Base-by-base conservation (phyloP, 2,888 invertebrate genomes). In the Hermaeophaga mercurialis region DNA sequence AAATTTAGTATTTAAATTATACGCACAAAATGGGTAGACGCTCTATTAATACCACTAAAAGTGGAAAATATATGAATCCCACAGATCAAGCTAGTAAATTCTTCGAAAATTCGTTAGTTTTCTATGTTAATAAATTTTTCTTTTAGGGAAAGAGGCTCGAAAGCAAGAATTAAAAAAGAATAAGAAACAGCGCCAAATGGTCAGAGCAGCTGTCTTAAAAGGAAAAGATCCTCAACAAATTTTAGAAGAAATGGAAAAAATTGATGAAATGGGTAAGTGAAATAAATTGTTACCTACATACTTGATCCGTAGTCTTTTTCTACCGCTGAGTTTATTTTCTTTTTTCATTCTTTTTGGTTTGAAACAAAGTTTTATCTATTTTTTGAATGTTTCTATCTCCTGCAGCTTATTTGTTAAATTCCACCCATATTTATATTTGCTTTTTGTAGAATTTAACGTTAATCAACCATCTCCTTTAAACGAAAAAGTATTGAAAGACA, bases 61-160 rank as follows among this genome's bases (percentile, higher is more conserved):
- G 96, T 94, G 98, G 98, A 78, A 97, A 97, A 86, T 97, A 95
- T 73, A 98, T 99, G 97, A 99, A 99, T 80, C 98, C 98, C 33
- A 98, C 98, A 3, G 98, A 99, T 79, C 97, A 97, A 88, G 96
- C 96, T 58, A 84, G 97, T 94, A 86, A 89, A 94, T 60, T 28
- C 15, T 28, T 19, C 22, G n/a, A 18, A 34, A 24, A 34, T 15
- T 5, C 19, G 3, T 22, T 11, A 15, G 33, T 9, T 18, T 33
- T 12, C n/a, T 17, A n/a, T 2, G n/a, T 2, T 28, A 43, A n/a
- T 6, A 28, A n/a, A 11, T 55, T 50, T 36, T 31, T 39, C n/a
- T 56, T 75, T 44, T 71, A 95, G 94, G 97, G 72, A 98, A 98
- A 78, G 96, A 97, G 79, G 97, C 97, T 9, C 85, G 97, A 50